phyloP scores from a whole-genome alignment of 2,113 vertebrate species.

The Cyphomyrus plagiostoma region DNA sequence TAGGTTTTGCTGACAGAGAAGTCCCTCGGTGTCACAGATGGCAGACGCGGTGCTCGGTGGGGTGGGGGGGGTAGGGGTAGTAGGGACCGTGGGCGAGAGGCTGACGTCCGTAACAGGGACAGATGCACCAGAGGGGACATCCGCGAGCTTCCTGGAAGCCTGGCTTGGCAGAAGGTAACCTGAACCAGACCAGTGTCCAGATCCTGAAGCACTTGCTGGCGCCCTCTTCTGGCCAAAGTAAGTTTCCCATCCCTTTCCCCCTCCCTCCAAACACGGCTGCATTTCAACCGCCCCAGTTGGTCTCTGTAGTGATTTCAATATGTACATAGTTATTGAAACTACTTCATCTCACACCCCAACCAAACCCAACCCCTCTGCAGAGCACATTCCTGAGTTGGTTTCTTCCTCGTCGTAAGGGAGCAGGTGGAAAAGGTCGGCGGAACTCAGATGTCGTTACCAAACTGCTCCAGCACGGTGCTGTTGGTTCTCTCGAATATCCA shows the following conservation, averaged over 20 bases:
- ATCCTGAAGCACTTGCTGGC: too few relatives aligned
- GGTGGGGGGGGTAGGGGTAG: too few relatives aligned
- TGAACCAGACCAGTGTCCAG: neutral
- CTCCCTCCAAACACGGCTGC: neutral
- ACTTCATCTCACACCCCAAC: neutral
- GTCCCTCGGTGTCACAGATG: neutral
- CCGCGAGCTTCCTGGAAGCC: neutral
- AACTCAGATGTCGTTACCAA: constrained; percentile 57
- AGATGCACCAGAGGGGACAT: neutral
- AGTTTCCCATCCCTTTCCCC: neutral
- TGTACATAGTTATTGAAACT: neutral
- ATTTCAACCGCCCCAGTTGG: neutral
- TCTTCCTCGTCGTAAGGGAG: neutral
- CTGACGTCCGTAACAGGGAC: neutral
- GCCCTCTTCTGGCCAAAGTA: neutral
- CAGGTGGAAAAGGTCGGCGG: neutral
- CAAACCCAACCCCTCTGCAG: neutral
- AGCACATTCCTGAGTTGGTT: constrained; percentile 47
- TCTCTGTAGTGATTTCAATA: neutral
- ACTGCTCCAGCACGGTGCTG: constrained; percentile 67
- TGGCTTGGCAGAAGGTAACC: neutral
- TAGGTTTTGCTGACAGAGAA: neutral
- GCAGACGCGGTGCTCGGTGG: neutral
- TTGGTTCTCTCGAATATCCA: constrained; percentile 83
- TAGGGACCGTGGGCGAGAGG: neutral